phyloP scores from a whole-genome alignment of 1,140 invertebrate species.

The Drosophila lini region DNA sequence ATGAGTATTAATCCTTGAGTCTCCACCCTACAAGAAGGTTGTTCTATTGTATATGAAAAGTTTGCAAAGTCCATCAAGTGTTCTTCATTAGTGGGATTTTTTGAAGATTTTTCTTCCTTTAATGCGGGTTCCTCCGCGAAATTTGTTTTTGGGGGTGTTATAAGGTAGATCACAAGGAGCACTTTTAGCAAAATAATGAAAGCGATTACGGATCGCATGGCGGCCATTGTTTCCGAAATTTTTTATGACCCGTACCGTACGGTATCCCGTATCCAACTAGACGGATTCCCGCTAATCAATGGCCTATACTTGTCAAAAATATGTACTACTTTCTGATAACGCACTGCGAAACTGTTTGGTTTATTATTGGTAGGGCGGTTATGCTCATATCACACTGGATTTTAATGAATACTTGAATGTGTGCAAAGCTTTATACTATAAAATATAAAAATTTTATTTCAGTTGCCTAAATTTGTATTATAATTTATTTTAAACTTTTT shows the following conservation, averaged over 20 bases:
- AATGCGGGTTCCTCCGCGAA: background rate
- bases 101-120: background rate
- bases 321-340: background rate
- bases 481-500: background rate
- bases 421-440: no score
- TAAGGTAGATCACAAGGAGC: constrained; percentile 7
- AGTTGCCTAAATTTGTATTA: no score
- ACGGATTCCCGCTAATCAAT: background rate
- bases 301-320: background rate
- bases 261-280: background rate
- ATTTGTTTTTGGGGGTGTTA: background rate
- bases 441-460: no score
- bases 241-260: background rate
- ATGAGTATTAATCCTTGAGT: constrained; percentile 86
- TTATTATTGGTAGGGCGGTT: background rate
- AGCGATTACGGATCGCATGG: background rate
- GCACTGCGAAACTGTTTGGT: background rate
- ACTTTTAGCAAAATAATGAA: constrained; percentile 11
- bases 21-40: constrained; percentile 84
- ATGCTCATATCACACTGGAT: background rate
- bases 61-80: constrained; percentile 86
- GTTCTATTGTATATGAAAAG: constrained; percentile 86
- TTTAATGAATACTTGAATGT: no score
- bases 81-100: constrained; percentile 19
- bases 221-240: constrained; percentile 1